Evolutionary conservation across 2,888 invertebrate genomes (phyloP).

Genomic region (Miltochrista miniata): DNA sequence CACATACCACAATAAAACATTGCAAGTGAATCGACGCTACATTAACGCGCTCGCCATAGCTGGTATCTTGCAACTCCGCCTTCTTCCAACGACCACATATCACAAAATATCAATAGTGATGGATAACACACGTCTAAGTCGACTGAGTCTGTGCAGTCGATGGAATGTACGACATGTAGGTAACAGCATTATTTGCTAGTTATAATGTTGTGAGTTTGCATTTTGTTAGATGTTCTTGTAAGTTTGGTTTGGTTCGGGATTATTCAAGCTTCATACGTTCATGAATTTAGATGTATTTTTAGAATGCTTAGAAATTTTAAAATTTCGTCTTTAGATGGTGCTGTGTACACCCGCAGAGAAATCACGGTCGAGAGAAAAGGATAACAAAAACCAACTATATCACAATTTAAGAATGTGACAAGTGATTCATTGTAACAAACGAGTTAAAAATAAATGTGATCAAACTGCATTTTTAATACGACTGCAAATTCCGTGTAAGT

Average conservation of each 20-base stretch:
- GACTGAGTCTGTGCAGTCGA: conserved; percentile 46
- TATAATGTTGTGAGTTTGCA: background rate
- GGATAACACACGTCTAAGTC: too few relatives aligned
- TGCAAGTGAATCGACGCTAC: conserved; percentile 66
- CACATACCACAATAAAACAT: conserved; percentile 69
- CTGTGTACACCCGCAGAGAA: too few relatives aligned
- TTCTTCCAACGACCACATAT: conserved; percentile 61
- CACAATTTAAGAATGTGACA: conserved; percentile 28
- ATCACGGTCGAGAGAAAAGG: too few relatives aligned
- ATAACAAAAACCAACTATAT: too few relatives aligned
- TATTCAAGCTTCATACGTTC: too few relatives aligned
- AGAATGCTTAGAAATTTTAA: too few relatives aligned
- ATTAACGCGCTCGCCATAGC: conserved; percentile 82
- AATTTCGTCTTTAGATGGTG: too few relatives aligned
- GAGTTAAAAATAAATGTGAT: conserved; percentile 41
- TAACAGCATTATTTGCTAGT: background rate
- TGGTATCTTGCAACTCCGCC: conserved; percentile 75
- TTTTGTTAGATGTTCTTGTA: background rate
- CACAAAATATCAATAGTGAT: conserved; percentile 64
- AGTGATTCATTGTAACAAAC: conserved; percentile 31
- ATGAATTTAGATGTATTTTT: too few relatives aligned
- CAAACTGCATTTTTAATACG: conserved; percentile 38
- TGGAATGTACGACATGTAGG: background rate
- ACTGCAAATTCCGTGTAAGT: conserved; percentile 44
- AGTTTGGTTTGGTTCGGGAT: too few relatives aligned